phyloP scores from a whole-genome alignment of 1,140 invertebrate genomes.

The Ooceraea biroi region DNA sequence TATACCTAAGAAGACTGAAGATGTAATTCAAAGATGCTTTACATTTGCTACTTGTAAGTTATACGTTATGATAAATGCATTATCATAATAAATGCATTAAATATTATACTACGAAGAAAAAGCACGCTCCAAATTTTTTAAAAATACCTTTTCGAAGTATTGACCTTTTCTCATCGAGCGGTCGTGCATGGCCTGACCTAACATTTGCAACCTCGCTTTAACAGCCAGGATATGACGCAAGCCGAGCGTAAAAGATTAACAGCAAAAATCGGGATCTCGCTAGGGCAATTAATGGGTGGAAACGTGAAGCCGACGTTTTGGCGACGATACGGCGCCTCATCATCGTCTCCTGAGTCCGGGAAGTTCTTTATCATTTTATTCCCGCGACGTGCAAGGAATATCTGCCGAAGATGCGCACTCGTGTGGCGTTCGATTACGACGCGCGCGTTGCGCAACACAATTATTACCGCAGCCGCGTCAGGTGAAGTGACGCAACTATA shows the following conservation, averaged over 20 bases:
- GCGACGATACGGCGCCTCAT: neutral
- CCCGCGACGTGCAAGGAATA: constrained; percentile 5
- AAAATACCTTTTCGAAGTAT: constrained; percentile 2
- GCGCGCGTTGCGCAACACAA: constrained; percentile 55
- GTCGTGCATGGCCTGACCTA: constrained; percentile 10
- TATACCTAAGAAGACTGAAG: too few species aligned
- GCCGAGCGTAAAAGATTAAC: constrained; percentile 3
- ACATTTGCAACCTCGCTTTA: constrained; percentile 33
- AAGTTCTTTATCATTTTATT: constrained; percentile 38
- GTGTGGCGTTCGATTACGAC: constrained; percentile 22
- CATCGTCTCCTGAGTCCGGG: neutral
- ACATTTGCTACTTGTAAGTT: too few species aligned
- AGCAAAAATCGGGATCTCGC: neutral
- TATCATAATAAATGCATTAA: neutral
- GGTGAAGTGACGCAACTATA: constrained; percentile 63
- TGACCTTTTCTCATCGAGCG: constrained; percentile 6
- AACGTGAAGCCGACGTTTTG: neutral
- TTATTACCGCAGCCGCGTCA: constrained; percentile 65
- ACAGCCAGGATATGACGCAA: neutral
- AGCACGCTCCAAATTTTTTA: neutral
- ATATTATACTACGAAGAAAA: neutral
- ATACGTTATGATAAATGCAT: too few species aligned
- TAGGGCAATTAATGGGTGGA: neutral
- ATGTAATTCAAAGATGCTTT: neutral
- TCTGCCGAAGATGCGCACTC: constrained; percentile 27